These are phyloP conservation scores for Dipodomys merriami DNA, from an alignment of 2,113 vertebrate genomes.

Conservation along the genomic window DNA sequence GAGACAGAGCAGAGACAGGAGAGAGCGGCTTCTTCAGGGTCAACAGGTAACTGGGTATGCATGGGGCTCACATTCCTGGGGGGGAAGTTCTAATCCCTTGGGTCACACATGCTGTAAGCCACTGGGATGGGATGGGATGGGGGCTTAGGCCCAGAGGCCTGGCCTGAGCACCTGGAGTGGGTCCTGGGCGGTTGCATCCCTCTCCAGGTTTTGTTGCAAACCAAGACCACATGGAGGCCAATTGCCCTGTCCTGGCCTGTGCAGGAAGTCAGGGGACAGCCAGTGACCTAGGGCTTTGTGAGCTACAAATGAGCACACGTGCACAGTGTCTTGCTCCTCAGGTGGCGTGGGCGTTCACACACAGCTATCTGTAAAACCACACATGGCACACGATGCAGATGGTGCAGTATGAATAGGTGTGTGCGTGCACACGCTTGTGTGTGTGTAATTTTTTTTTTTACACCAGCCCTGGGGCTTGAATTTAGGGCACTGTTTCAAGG, in stretches of 20 bases:
- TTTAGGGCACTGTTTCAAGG: too few relatives aligned
- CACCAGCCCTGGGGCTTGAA: too few relatives aligned
- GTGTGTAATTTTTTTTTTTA: too few relatives aligned
- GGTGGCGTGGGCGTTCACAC: neutral
- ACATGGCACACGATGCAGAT: too few relatives aligned
- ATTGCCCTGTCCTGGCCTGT: fast-evolving
- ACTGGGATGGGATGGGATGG: neutral
- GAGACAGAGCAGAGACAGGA: neutral
- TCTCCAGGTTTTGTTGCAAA: neutral
- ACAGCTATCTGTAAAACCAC: too few relatives aligned
- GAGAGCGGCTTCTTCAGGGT: neutral
- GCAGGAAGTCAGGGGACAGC: neutral
- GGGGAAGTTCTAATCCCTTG: neutral
- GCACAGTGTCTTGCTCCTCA: neutral
- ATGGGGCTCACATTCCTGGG: neutral
- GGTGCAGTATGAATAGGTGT: too few relatives aligned
- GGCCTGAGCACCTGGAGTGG: neutral
- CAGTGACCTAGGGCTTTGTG: neutral
- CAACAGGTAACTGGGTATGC: fast-evolving
- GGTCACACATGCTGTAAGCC: neutral
- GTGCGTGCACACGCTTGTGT: too few relatives aligned
- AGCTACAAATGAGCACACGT: neutral
- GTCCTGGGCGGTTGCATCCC: neutral
- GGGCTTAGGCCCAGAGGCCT: neutral
- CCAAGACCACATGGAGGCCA: neutral